Percentiles rank a stretch among this genome's conserved stretches.
Conservation (phyloP, 2,797 vertebrate species). For the Labroides dimidiatus region DNA sequence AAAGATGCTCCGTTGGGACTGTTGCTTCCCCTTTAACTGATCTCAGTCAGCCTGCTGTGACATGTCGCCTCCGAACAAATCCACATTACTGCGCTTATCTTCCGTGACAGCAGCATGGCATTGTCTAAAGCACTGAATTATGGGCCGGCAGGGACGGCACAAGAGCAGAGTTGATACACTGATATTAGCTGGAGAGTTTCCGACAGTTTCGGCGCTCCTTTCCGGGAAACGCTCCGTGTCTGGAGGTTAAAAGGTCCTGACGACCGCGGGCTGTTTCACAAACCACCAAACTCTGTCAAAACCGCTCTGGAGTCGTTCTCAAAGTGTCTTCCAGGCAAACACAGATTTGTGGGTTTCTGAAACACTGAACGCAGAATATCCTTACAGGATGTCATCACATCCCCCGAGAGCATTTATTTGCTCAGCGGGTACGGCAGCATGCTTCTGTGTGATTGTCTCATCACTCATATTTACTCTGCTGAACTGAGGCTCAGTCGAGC, state of each 20-base stretch:
- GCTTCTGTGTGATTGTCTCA: constrained; percentile 56
- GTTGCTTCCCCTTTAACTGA: constrained; percentile 44
- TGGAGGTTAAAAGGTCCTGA: constrained; percentile 37
- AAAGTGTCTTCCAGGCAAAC: constrained; percentile 5
- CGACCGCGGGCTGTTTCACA: background rate
- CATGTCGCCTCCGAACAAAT: constrained; percentile 39
- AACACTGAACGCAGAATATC: constrained; percentile 7
- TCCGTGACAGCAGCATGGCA: constrained; percentile 56
- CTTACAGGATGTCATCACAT: constrained; percentile 17
- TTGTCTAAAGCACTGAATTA: constrained; percentile 70
- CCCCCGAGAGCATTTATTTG: constrained; percentile 2
- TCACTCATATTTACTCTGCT: constrained; percentile 70
- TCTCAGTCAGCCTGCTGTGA: constrained; percentile 51
- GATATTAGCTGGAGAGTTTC: constrained; percentile 50
- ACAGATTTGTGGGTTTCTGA: background rate
- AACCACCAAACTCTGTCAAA: background rate
- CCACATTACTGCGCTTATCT: constrained; percentile 65
- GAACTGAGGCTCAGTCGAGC: constrained; percentile 69
- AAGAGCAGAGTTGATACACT: constrained; percentile 54
- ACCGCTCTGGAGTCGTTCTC: background rate
- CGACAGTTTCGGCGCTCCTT: background rate
- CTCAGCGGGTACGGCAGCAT: constrained; percentile 13
- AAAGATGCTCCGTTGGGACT: constrained; percentile 16
- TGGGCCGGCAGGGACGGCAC: constrained; percentile 39
- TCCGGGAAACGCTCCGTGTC: constrained; percentile 13